Conservation (phyloP, 35 echinoderm and acorn worm genomes). For the Anneissia japonica region DNA sequence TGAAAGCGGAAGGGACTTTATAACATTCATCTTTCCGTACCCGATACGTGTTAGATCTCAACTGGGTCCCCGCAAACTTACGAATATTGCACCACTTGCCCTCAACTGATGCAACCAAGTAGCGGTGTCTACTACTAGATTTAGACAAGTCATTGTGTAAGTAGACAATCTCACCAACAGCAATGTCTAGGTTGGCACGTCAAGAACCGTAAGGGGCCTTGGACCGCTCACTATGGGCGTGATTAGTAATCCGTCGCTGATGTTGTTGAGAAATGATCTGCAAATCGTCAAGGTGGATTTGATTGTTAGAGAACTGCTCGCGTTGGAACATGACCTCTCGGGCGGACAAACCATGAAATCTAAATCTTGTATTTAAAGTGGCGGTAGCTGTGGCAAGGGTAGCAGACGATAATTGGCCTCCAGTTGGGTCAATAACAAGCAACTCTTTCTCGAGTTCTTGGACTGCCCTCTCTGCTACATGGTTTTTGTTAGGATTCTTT, state of each 20-base stretch:
- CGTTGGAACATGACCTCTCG: conserved; percentile 53
- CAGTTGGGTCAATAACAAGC: conserved; percentile 10
- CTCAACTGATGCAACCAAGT: conserved; percentile 30
- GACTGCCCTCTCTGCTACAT: conserved; percentile 51
- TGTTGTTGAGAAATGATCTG: conserved; percentile 36
- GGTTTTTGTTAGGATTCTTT: conserved; percentile 69
- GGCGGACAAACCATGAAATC: conserved; percentile 44
- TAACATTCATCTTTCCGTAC: conserved; percentile 39
- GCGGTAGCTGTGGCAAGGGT: conserved; percentile 26
- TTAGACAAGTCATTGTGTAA: conserved; percentile 44
- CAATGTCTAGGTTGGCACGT: not conserved
- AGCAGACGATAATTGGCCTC: conserved; percentile 29
- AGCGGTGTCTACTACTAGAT: conserved; percentile 10
- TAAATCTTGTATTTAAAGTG: conserved; percentile 34
- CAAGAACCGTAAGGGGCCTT: not conserved
- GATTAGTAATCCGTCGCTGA: conserved; percentile 21
- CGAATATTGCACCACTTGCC: conserved; percentile 41
- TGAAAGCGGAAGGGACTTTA: conserved; percentile 1
- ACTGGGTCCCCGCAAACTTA: conserved; percentile 47
- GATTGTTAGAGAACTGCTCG: conserved; percentile 60
- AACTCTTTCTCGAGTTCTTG: conserved; percentile 60
- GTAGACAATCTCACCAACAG: conserved; percentile 44
- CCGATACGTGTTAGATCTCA: conserved; percentile 12
- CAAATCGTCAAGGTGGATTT: conserved; percentile 38
- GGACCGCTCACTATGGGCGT: conserved; percentile 21